Percentiles rank a stretch among this genome's conserved stretches.
Conservation (phyloP, 2,888 invertebrate genomes). For the Melieria crassipennis region DNA sequence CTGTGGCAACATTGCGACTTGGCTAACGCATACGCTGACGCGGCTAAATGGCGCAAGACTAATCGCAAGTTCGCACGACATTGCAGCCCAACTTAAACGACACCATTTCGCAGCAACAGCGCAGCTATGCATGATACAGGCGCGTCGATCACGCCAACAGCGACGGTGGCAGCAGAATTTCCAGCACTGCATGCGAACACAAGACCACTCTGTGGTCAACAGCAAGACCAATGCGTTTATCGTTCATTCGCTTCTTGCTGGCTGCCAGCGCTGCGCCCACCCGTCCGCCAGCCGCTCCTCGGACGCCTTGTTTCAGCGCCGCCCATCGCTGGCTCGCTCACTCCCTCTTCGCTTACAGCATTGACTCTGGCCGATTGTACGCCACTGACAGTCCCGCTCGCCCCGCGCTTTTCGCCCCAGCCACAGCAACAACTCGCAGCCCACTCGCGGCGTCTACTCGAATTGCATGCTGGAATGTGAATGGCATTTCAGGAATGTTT, state of each 20-base stretch:
- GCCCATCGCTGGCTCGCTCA: constrained; percentile 4
- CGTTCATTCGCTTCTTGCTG: constrained; percentile 37
- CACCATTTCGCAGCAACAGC: no score
- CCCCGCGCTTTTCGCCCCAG: not conserved
- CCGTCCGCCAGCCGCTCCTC: not conserved
- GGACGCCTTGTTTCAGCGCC: not conserved
- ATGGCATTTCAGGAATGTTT: constrained; percentile 62
- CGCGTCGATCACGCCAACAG: no score
- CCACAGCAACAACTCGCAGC: constrained; percentile 39
- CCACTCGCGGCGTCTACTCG: constrained; percentile 47
- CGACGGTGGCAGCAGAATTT: no score
- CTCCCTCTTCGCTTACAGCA: constrained; percentile 13
- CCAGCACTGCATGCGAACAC: not conserved
- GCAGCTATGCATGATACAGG: no score
- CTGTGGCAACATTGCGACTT: no score
- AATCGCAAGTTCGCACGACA: no score
- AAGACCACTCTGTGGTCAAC: constrained; percentile 31
- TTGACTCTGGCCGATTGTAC: not conserved
- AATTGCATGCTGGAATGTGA: constrained; percentile 65
- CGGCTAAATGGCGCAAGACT: no score
- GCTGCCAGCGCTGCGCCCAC: not conserved
- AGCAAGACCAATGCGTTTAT: constrained; percentile 26
- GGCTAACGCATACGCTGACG: no score
- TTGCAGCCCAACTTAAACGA: no score
- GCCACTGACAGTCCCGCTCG: not conserved